Evolutionary conservation across 1,140 invertebrate species (phyloP), one percentile per base, ranked within the genome.

Genomic region (Scaptodrosophila lebanonensis): DNA sequence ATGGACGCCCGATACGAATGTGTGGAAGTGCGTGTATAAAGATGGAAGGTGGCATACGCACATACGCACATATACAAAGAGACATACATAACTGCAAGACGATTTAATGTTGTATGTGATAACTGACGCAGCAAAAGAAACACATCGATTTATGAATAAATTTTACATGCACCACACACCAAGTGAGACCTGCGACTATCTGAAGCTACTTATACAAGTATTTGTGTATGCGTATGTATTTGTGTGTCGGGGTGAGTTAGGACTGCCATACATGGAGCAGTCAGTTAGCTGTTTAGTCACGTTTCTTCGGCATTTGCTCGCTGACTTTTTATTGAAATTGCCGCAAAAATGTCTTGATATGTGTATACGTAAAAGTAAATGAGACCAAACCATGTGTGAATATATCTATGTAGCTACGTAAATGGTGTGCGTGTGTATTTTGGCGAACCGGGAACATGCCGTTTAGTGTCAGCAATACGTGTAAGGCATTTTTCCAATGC

Each of bases 241-340:
- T 35, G 64, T 20, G 50, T 47, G 42, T 7, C 7, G 48, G 25
- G 13, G 32, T 6, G 35, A 35, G 13, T 11, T 27, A 11, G 15
- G 3, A 13, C n/a, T 44, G 15, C 12, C 45, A 36, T 48, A 18
- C 17, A 47, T 22, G 7, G 13, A 32, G 15, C 50, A 62, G 48
- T 75, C 49, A 65, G 51, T 58, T 58, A 58, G 36, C 32, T 66
- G 38, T 66, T 77, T 79, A 44, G 75, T 79, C 73, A 73, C 73
- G 73, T 77, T 22, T 47, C 59, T 27, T 12, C 45, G 48, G 40
- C 42, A 43, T 45, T 58, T 8, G 22, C 8, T 3, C 8, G 22
- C 11, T 45, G 49, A 60, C 64, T 52, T 68, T 72, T 79, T 72
- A 79, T 79, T 68, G 59, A 72, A 77, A 79, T 58, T 49, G 63